Evolutionary conservation across 2,113 vertebrate species (phyloP).

Genomic region (Turdus rufiventris): DNA sequence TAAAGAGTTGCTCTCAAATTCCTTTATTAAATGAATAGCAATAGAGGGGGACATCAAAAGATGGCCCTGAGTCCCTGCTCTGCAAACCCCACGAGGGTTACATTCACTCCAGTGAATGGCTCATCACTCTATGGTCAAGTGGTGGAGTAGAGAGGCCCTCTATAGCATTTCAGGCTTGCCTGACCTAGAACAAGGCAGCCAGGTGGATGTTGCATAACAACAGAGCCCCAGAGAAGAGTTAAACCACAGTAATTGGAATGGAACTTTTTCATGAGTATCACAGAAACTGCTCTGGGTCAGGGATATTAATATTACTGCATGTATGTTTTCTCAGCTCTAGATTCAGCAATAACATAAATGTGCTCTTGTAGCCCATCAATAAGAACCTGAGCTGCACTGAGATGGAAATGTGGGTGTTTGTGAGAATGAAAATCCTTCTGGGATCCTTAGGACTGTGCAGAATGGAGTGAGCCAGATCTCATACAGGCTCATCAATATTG

Average conservation of each 20-base stretch:
- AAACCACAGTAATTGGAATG: neutral
- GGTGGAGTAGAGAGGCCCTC: neutral
- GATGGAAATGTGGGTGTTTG: neutral
- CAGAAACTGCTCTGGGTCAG: neutral
- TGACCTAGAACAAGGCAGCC: neutral
- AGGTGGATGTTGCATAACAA: accelerated
- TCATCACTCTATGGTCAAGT: neutral
- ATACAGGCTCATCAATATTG: accelerated
- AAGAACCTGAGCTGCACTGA: neutral
- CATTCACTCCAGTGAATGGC: neutral
- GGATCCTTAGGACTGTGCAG: neutral
- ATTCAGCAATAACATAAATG: neutral
- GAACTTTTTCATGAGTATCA: neutral
- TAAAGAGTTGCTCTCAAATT: neutral
- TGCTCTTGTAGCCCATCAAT: neutral
- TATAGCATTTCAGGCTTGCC: neutral
- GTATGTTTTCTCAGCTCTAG: neutral
- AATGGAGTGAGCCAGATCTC: neutral
- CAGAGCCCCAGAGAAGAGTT: neutral
- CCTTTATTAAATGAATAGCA: neutral
- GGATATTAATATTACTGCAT: neutral
- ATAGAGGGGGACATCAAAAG: neutral
- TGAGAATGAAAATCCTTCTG: neutral
- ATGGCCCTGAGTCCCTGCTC: neutral
- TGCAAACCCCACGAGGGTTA: neutral